Base-by-base conservation (phyloP, 2,797 vertebrate genomes). In the Macropus fuliginosus region DNA sequence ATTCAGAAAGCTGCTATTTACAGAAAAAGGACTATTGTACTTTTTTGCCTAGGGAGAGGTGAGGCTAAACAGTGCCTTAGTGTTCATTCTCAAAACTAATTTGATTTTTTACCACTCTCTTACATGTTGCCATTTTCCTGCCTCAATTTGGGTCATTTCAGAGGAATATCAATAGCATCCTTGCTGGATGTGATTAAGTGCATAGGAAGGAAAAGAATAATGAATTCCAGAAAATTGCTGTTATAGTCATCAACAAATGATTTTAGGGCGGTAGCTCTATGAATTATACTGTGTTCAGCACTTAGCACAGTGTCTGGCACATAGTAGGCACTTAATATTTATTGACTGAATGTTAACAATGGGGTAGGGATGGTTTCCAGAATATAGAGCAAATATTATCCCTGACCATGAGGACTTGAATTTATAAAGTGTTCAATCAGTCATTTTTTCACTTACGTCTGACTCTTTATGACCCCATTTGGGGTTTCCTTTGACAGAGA, bases 11-110 rank as follows among this genome's bases (percentile, higher is more conserved):
- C 55, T 90, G 40, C 54, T 59, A 27, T 8, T 81, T 57, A 93
- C 92, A 54, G 74, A 94, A 93, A 92, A 31, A 54, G 54, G 24
- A 52, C 1, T 91, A 92, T 91, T 96, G 94, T 97, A 16, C 52
- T 92, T 94, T 74, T 55, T 50, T 90, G 93, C 91, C 87, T 56
- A 54, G 55, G 93, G 92, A 92, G 87, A 90, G 91, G 46, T 52
- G 56, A 92, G 54, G 29, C 57, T 94, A 62, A 94, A 92, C 46
- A 92, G 54, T 91, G 54, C 27, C 34, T 95, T 28, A 50, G 46
- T 93, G 62, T 92, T 92, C 74, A 14, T 52, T 90, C 40, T 18
- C 89, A 56, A 0, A 0, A 0, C 66, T 18, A 46, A 59, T 95
- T 95, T 93, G 92, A 31, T 90, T 91, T 95, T 94, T 74, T 55